These are phyloP conservation scores for Calidris pugnax DNA, from an alignment of 2,113 vertebrate species.

Conservation along the genomic window DNA sequence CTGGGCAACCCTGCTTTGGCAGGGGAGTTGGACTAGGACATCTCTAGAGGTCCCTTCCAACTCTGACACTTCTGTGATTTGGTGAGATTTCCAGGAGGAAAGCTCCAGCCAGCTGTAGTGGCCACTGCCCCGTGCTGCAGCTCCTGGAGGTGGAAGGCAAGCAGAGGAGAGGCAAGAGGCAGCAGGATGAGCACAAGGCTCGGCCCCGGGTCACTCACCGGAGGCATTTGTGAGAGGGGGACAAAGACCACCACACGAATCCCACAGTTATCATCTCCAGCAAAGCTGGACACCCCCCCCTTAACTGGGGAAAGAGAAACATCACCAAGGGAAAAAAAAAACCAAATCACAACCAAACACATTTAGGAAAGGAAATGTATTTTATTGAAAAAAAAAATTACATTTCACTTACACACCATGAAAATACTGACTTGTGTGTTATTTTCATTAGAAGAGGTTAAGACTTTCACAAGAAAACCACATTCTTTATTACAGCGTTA, in stretches of 20 bases:
- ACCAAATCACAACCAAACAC: too few relatives aligned
- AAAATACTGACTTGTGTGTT: conserved; percentile 40
- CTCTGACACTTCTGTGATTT: too few relatives aligned
- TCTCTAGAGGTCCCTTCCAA: too few relatives aligned
- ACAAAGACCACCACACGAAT: rapidly evolving
- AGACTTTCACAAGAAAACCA: conserved; percentile 61
- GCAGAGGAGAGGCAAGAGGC: not conserved
- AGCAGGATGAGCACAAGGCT: not conserved
- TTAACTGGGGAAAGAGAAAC: not conserved
- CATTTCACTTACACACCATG: conserved; percentile 64
- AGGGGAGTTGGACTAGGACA: too few relatives aligned
- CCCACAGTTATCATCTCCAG: not conserved
- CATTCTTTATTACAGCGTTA: conserved; percentile 45
- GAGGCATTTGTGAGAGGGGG: not conserved
- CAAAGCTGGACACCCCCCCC: not conserved
- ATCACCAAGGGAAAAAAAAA: not conserved
- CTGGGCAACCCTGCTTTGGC: too few relatives aligned
- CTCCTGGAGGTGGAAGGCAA: not conserved
- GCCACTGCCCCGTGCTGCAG: not conserved
- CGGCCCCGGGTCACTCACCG: not conserved
- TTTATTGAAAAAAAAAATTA: conserved; percentile 60
- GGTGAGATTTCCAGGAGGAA: not conserved
- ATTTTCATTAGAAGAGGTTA: conserved; percentile 45
- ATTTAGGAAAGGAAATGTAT: conserved; percentile 51
- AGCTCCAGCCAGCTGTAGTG: not conserved